Evolutionary conservation across 2,797 vertebrate species (phyloP).

Genomic region (Macropodus opercularis): DNA sequence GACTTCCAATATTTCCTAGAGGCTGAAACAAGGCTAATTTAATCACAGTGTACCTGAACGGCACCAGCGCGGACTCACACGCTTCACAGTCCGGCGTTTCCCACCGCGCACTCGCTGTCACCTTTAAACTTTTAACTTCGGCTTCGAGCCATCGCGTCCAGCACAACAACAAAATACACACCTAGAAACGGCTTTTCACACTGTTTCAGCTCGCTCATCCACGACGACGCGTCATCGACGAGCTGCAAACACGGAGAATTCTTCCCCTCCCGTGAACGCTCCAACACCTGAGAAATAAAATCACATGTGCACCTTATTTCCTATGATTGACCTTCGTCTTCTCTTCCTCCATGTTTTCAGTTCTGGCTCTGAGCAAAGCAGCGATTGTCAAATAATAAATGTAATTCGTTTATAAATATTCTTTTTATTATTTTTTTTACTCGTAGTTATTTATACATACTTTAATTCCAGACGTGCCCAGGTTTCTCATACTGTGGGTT

Average conservation of each 20-base stretch:
- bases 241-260: constrained; percentile 3
- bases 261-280: constrained; percentile 18
- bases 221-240: not conserved
- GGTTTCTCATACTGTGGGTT: not conserved
- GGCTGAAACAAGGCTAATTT: not conserved
- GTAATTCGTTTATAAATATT: not conserved
- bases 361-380: not conserved
- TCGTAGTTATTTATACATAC: too few relatives aligned
- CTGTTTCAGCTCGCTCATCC: constrained; percentile 6
- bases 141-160: not conserved
- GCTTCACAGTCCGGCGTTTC: not conserved
- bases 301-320: constrained; percentile 69
- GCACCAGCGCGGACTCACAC: not conserved
- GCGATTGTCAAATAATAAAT: constrained; percentile 4
- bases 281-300: not conserved
- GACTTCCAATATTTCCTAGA: not conserved
- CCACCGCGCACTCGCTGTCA: not conserved
- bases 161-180: not conserved
- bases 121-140: constrained; percentile 19
- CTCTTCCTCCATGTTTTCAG: constrained; percentile 31
- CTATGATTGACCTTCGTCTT: constrained; percentile 58
- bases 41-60: not conserved
- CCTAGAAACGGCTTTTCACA: not conserved
- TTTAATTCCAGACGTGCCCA: not conserved
- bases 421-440: not conserved